Evolutionary conservation across 2,888 invertebrate species (phyloP).

Genomic region (Clepsis dumicolana): DNA sequence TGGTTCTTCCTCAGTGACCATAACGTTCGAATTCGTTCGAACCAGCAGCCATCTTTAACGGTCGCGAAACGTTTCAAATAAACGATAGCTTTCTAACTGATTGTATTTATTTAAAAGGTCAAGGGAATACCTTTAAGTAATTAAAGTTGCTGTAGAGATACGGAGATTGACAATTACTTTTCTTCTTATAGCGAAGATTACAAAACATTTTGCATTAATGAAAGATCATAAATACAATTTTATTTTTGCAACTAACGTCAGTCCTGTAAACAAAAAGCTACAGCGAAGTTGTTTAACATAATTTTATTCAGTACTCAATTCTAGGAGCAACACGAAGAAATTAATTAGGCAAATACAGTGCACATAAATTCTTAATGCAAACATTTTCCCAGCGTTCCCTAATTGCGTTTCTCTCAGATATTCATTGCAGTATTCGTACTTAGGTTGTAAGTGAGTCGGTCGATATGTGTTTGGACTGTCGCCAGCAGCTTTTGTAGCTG

Average conservation of each 20-base stretch:
- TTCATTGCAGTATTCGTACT: slow-evolving; percentile 35
- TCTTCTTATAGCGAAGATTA: background rate
- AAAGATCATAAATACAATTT: too few relatives aligned
- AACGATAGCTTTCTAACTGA: slow-evolving; percentile 25
- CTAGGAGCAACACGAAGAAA: slow-evolving; percentile 20
- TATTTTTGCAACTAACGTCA: too few relatives aligned
- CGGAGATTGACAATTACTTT: background rate
- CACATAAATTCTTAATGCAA: slow-evolving; percentile 32
- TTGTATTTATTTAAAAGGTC: slow-evolving; percentile 24
- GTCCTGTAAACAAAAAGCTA: background rate
- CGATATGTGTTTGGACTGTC: slow-evolving; percentile 44
- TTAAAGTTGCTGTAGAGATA: slow-evolving; percentile 15
- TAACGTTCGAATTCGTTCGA: slow-evolving; percentile 20
- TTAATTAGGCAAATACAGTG: slow-evolving; percentile 31
- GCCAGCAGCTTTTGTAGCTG: slow-evolving; percentile 36
- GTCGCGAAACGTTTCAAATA: slow-evolving; percentile 15
- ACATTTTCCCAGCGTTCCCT: slow-evolving; percentile 22
- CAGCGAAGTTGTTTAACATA: background rate
- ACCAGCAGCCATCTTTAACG: slow-evolving; percentile 1
- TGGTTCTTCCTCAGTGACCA: background rate
- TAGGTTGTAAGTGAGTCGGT: slow-evolving; percentile 27
- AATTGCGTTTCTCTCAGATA: slow-evolving; percentile 33
- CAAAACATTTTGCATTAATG: too few relatives aligned
- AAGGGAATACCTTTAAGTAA: slow-evolving; percentile 20
- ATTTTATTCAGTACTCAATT: slow-evolving; percentile 28